These are phyloP conservation scores for Urocolius indicus DNA, from an alignment of 2,113 vertebrate species.

Conservation along the genomic window DNA sequence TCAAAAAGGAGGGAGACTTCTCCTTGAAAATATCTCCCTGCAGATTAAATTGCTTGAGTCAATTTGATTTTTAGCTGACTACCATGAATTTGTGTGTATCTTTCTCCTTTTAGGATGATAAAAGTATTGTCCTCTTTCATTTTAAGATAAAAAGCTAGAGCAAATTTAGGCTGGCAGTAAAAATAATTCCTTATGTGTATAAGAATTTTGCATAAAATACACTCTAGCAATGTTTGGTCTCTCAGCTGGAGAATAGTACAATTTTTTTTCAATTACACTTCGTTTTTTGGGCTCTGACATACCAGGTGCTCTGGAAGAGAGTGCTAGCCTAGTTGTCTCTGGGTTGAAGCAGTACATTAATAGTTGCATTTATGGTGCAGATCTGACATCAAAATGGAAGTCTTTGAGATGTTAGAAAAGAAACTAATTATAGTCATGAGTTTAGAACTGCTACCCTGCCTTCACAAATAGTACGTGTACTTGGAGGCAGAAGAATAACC, in stretches of 20 bases:
- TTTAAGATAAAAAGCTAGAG: slow-evolving; percentile 32
- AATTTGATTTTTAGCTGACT: slow-evolving; percentile 10
- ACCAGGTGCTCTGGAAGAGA: background rate
- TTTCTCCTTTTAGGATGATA: slow-evolving; percentile 22
- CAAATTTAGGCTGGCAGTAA: background rate
- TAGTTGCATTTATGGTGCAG: background rate
- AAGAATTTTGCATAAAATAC: background rate
- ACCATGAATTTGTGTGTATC: background rate
- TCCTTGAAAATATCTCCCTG: background rate
- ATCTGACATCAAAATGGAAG: background rate
- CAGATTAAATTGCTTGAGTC: background rate
- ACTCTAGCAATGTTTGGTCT: slow-evolving; percentile 1
- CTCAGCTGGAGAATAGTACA: slow-evolving; percentile 5
- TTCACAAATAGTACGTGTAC: background rate
- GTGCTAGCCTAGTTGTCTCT: background rate
- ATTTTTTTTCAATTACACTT: background rate
- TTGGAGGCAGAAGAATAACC: slow-evolving; percentile 13
- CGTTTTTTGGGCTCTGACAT: background rate
- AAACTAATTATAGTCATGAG: background rate
- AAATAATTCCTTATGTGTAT: background rate
- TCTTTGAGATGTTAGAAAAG: background rate
- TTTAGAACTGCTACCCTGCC: slow-evolving; percentile 15
- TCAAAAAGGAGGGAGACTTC: background rate
- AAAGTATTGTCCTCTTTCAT: background rate
- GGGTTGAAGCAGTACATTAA: background rate